Evolutionary conservation across 1,140 invertebrate species (phyloP), one percentile per base, ranked within the genome.

Genomic region (Leucophenga varia): DNA sequence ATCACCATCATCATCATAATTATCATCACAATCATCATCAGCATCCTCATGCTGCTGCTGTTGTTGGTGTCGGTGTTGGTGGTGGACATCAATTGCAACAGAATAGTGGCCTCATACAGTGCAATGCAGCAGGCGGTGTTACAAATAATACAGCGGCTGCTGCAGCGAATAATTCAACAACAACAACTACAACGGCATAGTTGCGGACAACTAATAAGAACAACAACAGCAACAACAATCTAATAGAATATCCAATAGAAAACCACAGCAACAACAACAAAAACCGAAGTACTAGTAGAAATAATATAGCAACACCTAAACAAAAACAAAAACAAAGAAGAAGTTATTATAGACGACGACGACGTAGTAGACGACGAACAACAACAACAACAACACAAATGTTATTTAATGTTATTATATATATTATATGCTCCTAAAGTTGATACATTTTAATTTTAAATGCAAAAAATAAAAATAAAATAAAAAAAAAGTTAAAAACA

Each of bases 371-470:
- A 35, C 6, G 12, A 8, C 5, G 16, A 35, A 13, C 5, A 35
- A 16, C 12, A n/a, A 35, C 4, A 6, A 6, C 5, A 13, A 35
- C 5, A 13, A 35, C 57, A 67, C 64, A 68, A 64, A 68, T 68
- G 64, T 67, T 67, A 68, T 67, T 67, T 67, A 67, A 67, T 67
- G 63, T 67, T 67, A 59, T 59, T 59, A 65, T 59, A 59, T 68
- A 63, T 65, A 67, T 63, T 68, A 63, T 65, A 67, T 67, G 64
- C 68, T 67, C 63, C 64, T 68, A 67, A 67, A 67, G 64, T 67
- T 67, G 64, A 67, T 25, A 25, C n/a, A n/a, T n/a, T n/a, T n/a
- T n/a, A n/a, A n/a, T n/a, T n/a, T n/a, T n/a, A n/a, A n/a, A n/a
- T n/a, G n/a, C n/a, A n/a, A n/a, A n/a, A n/a, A n/a, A n/a, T n/a